These are phyloP conservation scores for Aphaenogaster floridana DNA, from an alignment of 1,140 invertebrate genomes.

Conservation along the genomic window DNA sequence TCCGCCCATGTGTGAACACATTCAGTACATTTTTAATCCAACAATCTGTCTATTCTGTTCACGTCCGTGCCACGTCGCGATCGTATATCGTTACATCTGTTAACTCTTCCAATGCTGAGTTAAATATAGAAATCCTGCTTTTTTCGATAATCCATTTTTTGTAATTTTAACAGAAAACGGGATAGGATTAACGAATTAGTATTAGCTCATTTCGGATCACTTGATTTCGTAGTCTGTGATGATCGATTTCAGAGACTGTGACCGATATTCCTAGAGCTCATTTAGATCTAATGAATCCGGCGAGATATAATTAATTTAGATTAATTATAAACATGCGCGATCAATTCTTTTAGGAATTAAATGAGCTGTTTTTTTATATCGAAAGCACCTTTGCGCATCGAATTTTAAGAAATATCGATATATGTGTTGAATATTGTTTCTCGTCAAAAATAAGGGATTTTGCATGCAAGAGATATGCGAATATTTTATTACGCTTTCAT, in stretches of 20 bases:
- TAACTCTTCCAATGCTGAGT: conserved; percentile 39
- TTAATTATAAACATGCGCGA: background rate
- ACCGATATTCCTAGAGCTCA: conserved; percentile 1
- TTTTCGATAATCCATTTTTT: conserved; percentile 52
- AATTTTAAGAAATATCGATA: conserved; percentile 16
- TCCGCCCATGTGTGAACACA: conserved; percentile 61
- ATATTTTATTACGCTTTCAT: conserved; percentile 21
- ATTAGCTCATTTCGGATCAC: conserved; percentile 26
- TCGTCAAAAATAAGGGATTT: conserved; percentile 17
- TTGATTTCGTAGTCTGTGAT: conserved; percentile 25
- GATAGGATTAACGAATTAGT: conserved; percentile 45
- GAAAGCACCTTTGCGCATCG: background rate
- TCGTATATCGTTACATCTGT: conserved; percentile 57
- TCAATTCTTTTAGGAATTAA: conserved; percentile 30
- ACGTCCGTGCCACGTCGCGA: conserved; percentile 19
- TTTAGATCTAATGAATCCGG: conserved; percentile 14
- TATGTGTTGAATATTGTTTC: conserved; percentile 7
- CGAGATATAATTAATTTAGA: conserved; percentile 41
- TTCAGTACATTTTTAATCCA: conserved; percentile 60
- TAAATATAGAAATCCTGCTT: conserved; percentile 42
- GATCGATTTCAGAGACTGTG: conserved; percentile 33
- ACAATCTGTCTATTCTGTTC: conserved; percentile 44
- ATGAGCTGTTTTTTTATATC: conserved; percentile 17
- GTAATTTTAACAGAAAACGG: conserved; percentile 42
- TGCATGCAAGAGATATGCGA: conserved; percentile 22